Evolutionary conservation across 2,113 vertebrate species (phyloP).

Genomic region (Gambusia holbrooki): DNA sequence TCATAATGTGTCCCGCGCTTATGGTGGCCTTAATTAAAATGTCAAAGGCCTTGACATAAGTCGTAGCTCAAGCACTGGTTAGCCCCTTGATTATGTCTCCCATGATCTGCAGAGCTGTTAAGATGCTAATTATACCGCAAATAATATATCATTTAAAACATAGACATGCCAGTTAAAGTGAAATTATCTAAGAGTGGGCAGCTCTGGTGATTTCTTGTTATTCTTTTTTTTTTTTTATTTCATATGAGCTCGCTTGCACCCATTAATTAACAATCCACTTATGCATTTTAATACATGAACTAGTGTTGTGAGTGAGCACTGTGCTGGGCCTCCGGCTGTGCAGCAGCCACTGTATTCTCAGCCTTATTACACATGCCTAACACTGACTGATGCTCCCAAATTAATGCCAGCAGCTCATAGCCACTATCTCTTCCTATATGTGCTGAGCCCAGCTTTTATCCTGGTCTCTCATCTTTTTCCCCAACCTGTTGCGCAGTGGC

Average conservation of each 20-base stretch:
- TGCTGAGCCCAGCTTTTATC: slow-evolving; percentile 28
- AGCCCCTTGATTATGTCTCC: slow-evolving; percentile 43
- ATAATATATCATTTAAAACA: slow-evolving; percentile 39
- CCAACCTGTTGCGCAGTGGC: slow-evolving; percentile 62
- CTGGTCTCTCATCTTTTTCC: slow-evolving; percentile 21
- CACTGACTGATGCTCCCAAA: slow-evolving; percentile 59
- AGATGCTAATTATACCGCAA: slow-evolving; percentile 40
- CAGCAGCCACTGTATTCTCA: slow-evolving; percentile 61
- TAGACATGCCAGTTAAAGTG: slow-evolving; percentile 12
- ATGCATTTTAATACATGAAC: slow-evolving; percentile 60
- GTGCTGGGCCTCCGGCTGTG: slow-evolving; percentile 41
- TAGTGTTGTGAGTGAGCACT: slow-evolving; percentile 63
- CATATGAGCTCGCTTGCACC: slow-evolving; percentile 30
- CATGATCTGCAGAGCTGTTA: slow-evolving; percentile 28
- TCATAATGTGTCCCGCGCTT: slow-evolving; percentile 53
- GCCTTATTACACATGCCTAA: slow-evolving; percentile 59
- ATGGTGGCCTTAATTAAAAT: slow-evolving; percentile 69
- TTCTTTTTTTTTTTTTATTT: slow-evolving; percentile 8
- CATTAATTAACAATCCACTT: slow-evolving; percentile 50
- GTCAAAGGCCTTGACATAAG: slow-evolving; percentile 50
- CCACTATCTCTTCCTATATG: slow-evolving; percentile 14
- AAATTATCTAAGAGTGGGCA: neutral
- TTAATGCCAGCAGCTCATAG: slow-evolving; percentile 43
- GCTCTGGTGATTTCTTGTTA: slow-evolving; percentile 13
- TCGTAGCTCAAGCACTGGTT: slow-evolving; percentile 50